Evolutionary conservation across 2,888 invertebrate species (phyloP).

Genomic region (Diplazon laetatorius): DNA sequence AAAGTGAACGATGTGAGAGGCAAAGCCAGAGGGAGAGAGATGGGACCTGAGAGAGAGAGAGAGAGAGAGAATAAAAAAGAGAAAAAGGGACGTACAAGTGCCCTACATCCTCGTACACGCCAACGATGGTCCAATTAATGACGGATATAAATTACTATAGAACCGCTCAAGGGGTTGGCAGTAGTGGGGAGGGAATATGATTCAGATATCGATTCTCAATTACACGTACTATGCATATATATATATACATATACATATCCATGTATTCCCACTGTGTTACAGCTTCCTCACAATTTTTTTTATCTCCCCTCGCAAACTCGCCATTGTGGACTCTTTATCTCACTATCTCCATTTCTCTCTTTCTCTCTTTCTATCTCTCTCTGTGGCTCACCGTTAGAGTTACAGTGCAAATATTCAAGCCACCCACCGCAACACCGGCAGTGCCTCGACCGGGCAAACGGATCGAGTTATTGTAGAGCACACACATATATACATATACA

Average conservation of each 20-base stretch:
- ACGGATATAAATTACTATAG: conserved; percentile 61
- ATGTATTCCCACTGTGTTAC: conserved; percentile 49
- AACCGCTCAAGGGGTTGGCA: conserved; percentile 1
- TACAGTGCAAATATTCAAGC: conserved; percentile 64
- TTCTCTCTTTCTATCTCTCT: neutral
- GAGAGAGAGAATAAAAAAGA: neutral
- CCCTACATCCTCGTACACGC: conserved; percentile 8
- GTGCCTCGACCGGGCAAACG: conserved; percentile 53
- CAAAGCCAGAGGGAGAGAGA: neutral
- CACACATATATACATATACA: conserved; percentile 12
- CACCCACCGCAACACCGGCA: conserved; percentile 45
- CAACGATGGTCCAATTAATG: conserved; percentile 60
- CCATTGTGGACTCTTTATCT: conserved; percentile 4
- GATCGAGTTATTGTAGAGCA: conserved; percentile 59
- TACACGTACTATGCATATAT: conserved; percentile 56
- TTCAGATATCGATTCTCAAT: conserved; percentile 65
- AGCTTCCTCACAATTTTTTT: conserved; percentile 48
- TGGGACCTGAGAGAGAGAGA: neutral
- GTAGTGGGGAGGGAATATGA: conserved; percentile 35
- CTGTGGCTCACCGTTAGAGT: conserved; percentile 52
- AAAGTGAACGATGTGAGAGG: conserved; percentile 29
- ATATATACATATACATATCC: conserved; percentile 49
- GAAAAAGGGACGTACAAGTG: conserved; percentile 35
- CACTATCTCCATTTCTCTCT: conserved; percentile 2
- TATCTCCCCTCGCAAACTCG: conserved; percentile 43